Evolutionary conservation across 1,140 invertebrate species (phyloP).

Genomic region (Oppia nitens): DNA sequence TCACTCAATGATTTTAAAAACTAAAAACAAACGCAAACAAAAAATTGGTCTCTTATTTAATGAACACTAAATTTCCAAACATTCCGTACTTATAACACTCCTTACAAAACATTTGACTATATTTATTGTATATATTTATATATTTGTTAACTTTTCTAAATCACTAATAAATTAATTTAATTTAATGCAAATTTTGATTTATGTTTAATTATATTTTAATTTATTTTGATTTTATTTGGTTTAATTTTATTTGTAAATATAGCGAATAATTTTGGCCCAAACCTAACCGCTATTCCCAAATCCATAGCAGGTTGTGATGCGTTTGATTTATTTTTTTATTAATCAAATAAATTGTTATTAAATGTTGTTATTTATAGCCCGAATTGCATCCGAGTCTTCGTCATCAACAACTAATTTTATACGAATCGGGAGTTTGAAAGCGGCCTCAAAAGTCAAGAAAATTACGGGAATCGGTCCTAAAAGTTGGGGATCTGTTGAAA

Average conservation of each 20-base stretch:
- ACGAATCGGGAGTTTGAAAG: neutral
- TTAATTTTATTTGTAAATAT: neutral
- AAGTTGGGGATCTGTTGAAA: neutral
- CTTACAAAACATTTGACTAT: too few relatives aligned
- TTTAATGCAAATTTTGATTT: too few relatives aligned
- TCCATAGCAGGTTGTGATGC: neutral
- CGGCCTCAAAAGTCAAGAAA: neutral
- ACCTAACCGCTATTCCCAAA: neutral
- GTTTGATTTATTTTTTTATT: neutral
- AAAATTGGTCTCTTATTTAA: too few relatives aligned
- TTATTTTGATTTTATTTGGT: too few relatives aligned
- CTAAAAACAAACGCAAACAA: neutral
- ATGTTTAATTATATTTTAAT: too few relatives aligned
- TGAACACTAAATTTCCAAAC: too few relatives aligned
- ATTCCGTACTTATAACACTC: too few relatives aligned
- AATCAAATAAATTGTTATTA: neutral
- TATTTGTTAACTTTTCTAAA: too few relatives aligned
- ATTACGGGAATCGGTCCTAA: neutral
- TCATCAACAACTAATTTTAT: neutral
- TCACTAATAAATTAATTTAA: too few relatives aligned
- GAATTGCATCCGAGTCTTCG: neutral
- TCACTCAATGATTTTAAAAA: constrained; percentile 10
- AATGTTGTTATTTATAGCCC: neutral
- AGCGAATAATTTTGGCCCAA: neutral
- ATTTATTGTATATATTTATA: too few relatives aligned